phyloP scores from a whole-genome alignment of 2,113 vertebrate genomes.

The Psilopsiagon aymara region DNA sequence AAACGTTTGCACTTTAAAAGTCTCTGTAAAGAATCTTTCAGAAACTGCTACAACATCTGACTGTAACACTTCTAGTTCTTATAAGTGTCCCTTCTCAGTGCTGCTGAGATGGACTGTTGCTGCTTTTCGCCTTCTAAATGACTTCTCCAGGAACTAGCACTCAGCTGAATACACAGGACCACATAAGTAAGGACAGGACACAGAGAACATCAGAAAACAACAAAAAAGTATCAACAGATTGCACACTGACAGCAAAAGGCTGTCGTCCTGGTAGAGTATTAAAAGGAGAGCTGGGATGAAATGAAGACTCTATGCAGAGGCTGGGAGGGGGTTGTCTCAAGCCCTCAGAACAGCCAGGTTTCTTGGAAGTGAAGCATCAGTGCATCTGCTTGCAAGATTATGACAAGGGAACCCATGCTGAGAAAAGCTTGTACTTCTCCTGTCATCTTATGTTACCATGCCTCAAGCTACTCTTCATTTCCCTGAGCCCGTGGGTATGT shows the following conservation, averaged over 20 bases:
- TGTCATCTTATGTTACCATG: not conserved
- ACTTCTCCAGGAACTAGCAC: not conserved
- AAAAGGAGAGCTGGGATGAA: not conserved
- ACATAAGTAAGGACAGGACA: not conserved
- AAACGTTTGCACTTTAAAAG: not conserved
- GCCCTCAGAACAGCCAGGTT: not conserved
- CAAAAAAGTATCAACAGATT: not conserved
- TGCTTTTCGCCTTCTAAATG: not conserved
- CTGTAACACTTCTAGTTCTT: not conserved
- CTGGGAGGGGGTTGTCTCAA: not conserved
- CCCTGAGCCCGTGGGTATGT: not conserved
- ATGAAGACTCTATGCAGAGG: not conserved
- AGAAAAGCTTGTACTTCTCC: not conserved
- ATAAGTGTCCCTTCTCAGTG: not conserved
- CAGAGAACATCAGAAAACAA: fast-evolving
- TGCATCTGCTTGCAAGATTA: not conserved
- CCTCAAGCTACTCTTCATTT: not conserved
- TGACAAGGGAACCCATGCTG: not conserved
- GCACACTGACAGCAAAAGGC: not conserved
- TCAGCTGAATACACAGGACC: not conserved
- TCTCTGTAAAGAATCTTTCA: not conserved
- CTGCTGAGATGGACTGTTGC: not conserved
- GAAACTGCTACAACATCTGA: not conserved
- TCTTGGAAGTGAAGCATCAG: not conserved
- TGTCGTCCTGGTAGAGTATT: not conserved